A percentile compares a stretch with the other conserved stretches of the same genome.
Conservation (phyloP, 2,113 vertebrate genomes). For the Rhadina sibilatrix region DNA sequence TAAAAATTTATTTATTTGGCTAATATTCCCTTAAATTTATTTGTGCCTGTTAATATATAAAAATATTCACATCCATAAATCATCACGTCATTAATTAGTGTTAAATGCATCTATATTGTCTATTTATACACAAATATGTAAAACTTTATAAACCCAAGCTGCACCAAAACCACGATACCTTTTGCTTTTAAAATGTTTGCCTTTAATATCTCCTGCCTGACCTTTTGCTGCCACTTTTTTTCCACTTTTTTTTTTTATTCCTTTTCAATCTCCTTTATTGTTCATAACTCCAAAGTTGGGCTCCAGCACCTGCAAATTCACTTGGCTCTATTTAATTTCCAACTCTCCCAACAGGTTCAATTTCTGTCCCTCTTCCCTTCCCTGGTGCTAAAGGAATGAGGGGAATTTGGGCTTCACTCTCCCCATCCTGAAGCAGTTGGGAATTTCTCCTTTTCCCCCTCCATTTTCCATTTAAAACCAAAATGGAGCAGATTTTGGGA, state of each 20-base stretch:
- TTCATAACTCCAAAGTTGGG: conserved; percentile 17
- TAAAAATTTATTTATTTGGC: background rate
- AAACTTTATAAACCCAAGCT: background rate
- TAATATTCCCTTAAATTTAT: background rate
- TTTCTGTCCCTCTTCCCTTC: background rate
- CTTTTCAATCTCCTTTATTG: conserved; percentile 21
- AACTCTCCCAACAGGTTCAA: background rate
- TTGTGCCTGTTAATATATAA: background rate
- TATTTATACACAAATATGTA: background rate
- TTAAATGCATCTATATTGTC: background rate
- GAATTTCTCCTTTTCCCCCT: background rate
- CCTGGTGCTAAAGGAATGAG: background rate
- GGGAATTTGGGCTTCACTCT: background rate
- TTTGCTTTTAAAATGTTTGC: conserved; percentile 33
- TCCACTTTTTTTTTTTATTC: background rate
- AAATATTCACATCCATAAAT: background rate
- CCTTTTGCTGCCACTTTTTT: background rate
- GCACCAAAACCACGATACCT: background rate
- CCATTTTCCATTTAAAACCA: background rate
- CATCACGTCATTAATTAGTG: fast-evolving
- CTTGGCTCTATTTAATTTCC: background rate
- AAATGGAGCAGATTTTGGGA: background rate
- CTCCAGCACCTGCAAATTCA: background rate
- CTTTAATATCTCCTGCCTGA: conserved; percentile 50
- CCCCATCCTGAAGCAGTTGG: background rate